These are phyloP conservation scores for Schizaphis graminum DNA, from an alignment of 2,888 invertebrate genomes.

Conservation along the genomic window DNA sequence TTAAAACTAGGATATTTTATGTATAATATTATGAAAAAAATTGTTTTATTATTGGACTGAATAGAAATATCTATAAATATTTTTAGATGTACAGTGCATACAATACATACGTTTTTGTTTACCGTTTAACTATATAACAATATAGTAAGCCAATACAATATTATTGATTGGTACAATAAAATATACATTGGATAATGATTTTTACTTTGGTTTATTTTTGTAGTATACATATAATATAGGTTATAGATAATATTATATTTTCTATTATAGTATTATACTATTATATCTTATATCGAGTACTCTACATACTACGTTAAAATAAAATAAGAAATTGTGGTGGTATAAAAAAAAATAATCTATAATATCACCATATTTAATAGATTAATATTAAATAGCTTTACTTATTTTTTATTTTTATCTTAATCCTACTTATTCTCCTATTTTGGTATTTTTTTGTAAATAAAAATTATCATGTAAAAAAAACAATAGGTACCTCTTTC, in stretches of 20 bases:
- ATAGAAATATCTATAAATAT: background rate
- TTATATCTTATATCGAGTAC: background rate
- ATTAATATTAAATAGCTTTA: background rate
- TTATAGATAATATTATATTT: background rate
- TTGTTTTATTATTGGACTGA: background rate
- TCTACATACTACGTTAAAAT: background rate
- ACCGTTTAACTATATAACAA: background rate
- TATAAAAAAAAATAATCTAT: background rate
- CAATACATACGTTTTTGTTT: background rate
- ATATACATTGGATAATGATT: background rate
- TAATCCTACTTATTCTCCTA: background rate
- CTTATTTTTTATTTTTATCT: background rate
- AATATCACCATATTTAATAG: background rate
- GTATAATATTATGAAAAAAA: background rate
- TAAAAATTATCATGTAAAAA: background rate
- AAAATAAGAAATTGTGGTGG: background rate
- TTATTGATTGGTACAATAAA: too few species aligned
- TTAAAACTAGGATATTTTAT: background rate
- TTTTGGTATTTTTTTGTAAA: background rate
- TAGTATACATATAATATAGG: too few species aligned
- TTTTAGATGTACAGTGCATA: background rate
- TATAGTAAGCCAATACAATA: background rate
- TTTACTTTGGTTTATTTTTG: background rate
- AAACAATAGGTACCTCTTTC: conserved; percentile 72
- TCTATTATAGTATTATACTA: background rate